Evolutionary conservation across 1,140 invertebrate genomes (phyloP), one percentile per base, ranked within the genome.

Genomic region (Aphaenogaster rudis): DNA sequence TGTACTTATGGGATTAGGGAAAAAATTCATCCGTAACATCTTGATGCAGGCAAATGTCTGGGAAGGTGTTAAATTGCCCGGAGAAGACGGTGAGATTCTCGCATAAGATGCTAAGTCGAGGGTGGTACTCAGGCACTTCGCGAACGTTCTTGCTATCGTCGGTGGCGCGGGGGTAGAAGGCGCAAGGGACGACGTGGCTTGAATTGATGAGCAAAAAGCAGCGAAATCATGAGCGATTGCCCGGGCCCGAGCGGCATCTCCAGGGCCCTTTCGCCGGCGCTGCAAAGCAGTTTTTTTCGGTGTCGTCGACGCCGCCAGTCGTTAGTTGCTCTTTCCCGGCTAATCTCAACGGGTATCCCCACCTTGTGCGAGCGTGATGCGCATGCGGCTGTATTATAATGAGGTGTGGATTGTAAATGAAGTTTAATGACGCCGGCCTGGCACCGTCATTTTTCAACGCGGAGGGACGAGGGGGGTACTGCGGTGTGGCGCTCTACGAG

Each of bases 381-480:
- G 89, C 88, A 88, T 86, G 78, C 89, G 87, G 87, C 91, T 88
- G 91, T 93, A 93, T 93, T 93, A 92, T 93, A 93, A 94, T 93
- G 93, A 94, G 93, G 94, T 94, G 94, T 93, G 93, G 93, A 95
- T 94, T 94, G 94, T 94, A 95, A 95, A 95, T 95, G 94, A 95
- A 92, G 92, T 92, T 91, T 95, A 94, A 95, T 94, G 94, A 94
- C 90, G 92, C 88, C 88, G 85, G 84, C 86, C 64, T 71, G 86
- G 86, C 88, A 52, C 52, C 69, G 67, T 72, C 91, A 92, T 93
- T 93, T 93, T 92, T 93, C 92, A 91, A 67, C 52, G 64, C 71
- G 84, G 86, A 90, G 88, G 72, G 33, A 74, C 64, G 67, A 69
- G 63, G 63, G 63, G 64, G 52, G 57, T 90, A 89, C 88, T 88